Base-by-base conservation (phyloP, 2,113 vertebrate species). In the Bettongia penicillata region DNA sequence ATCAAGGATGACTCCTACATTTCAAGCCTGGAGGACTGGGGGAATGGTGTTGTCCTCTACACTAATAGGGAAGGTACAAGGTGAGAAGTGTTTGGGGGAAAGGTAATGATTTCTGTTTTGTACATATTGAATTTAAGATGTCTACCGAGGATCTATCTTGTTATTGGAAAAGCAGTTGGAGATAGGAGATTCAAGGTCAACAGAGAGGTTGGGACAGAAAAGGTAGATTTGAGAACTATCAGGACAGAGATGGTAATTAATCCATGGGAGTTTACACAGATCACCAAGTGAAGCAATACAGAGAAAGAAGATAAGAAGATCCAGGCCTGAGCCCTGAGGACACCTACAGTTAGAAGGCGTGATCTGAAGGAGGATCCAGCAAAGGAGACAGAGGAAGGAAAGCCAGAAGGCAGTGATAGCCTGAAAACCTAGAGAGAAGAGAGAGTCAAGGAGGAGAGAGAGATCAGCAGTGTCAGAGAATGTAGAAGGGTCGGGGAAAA, bases 121-220 rank as follows among this genome's bases (percentile, higher is more conserved):
- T 31, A 77, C 3, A n/a, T 19, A 77, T 1, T n/a, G 37, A 77
- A n/a, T 77, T 77, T 16, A 37, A 77, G 31, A 16, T 77, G 37
- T 77, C 37, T 16, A 3, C 3, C 14, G 0, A 19, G 7, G 1
- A n/a, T 16, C 31, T 14, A n/a, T 61, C 11, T 1, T 26, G 7
- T 26, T 28, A 9, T 61, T 28, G 8, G 55, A 61, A 61, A 61
- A 37, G 37, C 37, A 77, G 31, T 6, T 77, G 61, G 61, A 77
- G 37, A 16, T n/a, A 19, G n/a, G 61, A n/a, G 61, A 77, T n/a
- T n/a, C 0, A 4, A 77, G 61, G 3, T 77, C 31, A n/a, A 14
- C 31, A 77, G 14, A 77, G 14, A 16, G 61, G 19, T 1, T n/a
- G 31, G 37, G 61, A 12, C 61, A 77, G 37, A 37, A 77, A 77